Evolutionary conservation across 2,113 vertebrate genomes (phyloP).

Genomic region (Malurus cyaneus): DNA sequence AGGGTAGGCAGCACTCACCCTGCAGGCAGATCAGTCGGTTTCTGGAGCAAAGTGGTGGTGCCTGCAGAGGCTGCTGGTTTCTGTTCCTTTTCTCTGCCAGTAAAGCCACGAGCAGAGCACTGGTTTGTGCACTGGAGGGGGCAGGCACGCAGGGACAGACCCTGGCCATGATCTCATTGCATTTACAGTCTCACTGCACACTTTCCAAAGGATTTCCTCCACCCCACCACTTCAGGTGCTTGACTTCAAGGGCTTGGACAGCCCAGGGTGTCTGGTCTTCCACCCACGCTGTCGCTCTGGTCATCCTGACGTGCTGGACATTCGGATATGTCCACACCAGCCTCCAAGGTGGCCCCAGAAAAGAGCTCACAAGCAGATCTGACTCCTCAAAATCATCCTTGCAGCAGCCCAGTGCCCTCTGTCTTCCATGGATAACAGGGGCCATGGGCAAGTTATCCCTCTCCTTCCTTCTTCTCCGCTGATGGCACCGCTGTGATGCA

Average conservation of each 20-base stretch:
- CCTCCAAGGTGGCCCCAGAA: background rate
- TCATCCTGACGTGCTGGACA: rapidly evolving
- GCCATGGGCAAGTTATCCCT: background rate
- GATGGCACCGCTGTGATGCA: rapidly evolving
- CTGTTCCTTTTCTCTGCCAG: background rate
- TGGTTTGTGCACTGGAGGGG: background rate
- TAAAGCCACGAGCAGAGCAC: background rate
- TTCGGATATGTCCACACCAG: background rate
- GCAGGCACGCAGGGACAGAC: background rate
- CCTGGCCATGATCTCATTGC: background rate
- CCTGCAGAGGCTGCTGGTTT: background rate
- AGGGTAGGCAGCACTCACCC: background rate
- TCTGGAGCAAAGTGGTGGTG: background rate
- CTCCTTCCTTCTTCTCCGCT: background rate
- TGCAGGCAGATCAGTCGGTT: background rate
- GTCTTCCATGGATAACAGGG: background rate
- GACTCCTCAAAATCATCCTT: background rate
- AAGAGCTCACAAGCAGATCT: background rate
- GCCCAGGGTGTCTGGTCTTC: background rate
- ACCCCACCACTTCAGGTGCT: background rate
- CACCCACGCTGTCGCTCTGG: rapidly evolving
- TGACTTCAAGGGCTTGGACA: background rate
- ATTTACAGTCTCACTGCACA: background rate
- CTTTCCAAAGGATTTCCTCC: background rate
- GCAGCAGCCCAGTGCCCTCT: background rate